Percentiles rank a stretch among this genome's conserved stretches.
phyloP scores from a whole-genome alignment of 1,140 invertebrate genomes.

The Ericerus pela region DNA sequence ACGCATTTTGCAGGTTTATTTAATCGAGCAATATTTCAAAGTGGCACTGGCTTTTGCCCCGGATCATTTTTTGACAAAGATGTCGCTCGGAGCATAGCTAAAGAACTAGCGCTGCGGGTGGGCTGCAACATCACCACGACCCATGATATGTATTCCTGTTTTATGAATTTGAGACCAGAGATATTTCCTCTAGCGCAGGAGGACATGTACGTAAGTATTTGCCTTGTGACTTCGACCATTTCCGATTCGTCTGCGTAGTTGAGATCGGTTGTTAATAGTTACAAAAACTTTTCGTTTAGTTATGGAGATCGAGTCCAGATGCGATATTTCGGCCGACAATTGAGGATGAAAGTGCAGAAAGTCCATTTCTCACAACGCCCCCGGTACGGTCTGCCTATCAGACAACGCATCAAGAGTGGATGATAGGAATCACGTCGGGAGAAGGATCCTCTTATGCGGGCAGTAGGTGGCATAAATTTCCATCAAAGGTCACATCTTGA shows the following conservation, averaged over 20 bases:
- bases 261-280: too few species aligned
- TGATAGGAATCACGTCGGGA: background rate
- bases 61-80: constrained; percentile 27
- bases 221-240: background rate
- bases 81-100: constrained; percentile 2
- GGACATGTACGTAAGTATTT: background rate
- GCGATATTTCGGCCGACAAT: background rate
- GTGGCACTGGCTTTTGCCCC: constrained; percentile 36
- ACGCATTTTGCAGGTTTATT: constrained; percentile 33
- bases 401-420: background rate
- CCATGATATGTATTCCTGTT: background rate
- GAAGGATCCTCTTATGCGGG: background rate
- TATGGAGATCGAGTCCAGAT: background rate
- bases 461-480: background rate
- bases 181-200: background rate
- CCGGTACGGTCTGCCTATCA: background rate
- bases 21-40: constrained; percentile 31
- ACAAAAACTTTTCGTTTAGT: too few species aligned
- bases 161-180: background rate
- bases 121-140: background rate
- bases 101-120: constrained; percentile 6
- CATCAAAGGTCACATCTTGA: too few species aligned
- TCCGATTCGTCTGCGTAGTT: too few species aligned
- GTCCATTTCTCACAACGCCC: background rate
- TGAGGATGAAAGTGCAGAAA: background rate